Percentiles rank a stretch among this genome's conserved stretches.
Conservation (phyloP, 2,888 invertebrate genomes). For the Abrostola tripartita region DNA sequence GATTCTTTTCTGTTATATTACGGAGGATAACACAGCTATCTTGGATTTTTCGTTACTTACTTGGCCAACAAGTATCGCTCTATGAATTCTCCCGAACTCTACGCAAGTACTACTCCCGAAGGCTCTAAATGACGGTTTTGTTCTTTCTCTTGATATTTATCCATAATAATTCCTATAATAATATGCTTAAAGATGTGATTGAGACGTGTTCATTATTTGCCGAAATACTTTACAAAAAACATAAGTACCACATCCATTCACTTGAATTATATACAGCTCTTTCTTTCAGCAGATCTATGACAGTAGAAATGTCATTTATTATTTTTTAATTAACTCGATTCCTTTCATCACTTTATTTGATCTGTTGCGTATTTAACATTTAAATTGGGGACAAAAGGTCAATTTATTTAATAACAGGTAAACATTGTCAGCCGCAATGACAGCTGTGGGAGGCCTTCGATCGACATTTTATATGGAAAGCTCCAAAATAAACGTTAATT, state of each 20-base stretch:
- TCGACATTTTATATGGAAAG: slow-evolving; percentile 8
- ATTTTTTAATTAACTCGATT: slow-evolving; percentile 39
- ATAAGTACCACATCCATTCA: not conserved
- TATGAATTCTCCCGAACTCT: too few relatives aligned
- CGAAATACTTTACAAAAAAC: too few relatives aligned
- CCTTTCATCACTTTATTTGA: slow-evolving; percentile 23
- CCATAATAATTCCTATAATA: too few relatives aligned
- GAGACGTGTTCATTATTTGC: too few relatives aligned
- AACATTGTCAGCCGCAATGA: slow-evolving; percentile 4
- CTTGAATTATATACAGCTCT: not conserved
- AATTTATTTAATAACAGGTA: not conserved
- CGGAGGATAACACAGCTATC: too few relatives aligned
- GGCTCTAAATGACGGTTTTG: too few relatives aligned
- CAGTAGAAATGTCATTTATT: slow-evolving; percentile 27
- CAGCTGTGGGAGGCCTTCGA: slow-evolving; percentile 3
- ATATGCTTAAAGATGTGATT: too few relatives aligned
- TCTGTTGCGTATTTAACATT: slow-evolving; percentile 30
- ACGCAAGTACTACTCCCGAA: too few relatives aligned
- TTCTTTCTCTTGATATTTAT: too few relatives aligned
- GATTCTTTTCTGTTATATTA: not conserved
- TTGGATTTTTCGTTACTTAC: too few relatives aligned
- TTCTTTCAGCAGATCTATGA: not conserved
- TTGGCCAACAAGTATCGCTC: too few relatives aligned
- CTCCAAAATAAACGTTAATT: slow-evolving; percentile 7
- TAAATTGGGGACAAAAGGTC: slow-evolving; percentile 7